Percentiles rank a stretch among this genome's conserved stretches.
These are phyloP conservation scores for Epiblema foenella DNA, from an alignment of 2,888 invertebrate species.

Conservation along the genomic window DNA sequence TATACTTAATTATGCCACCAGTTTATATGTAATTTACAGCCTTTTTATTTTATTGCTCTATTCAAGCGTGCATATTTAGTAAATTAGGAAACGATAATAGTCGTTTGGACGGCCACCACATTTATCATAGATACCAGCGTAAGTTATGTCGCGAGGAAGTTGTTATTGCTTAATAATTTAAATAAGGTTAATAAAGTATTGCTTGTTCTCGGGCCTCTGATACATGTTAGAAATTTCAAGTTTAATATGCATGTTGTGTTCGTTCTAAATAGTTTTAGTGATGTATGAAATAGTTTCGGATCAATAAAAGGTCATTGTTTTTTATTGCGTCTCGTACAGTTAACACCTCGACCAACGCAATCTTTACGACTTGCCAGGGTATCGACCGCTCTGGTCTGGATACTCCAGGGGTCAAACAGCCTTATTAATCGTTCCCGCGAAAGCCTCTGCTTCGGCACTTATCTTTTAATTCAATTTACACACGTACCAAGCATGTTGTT, in stretches of 20 bases:
- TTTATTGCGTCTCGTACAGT: slow-evolving; percentile 54
- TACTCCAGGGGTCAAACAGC: slow-evolving; percentile 62
- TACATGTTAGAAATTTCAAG: slow-evolving; percentile 52
- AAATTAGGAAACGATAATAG: slow-evolving; percentile 63
- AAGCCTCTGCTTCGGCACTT: slow-evolving; percentile 66
- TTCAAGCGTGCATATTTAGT: slow-evolving; percentile 67
- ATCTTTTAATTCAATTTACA: slow-evolving; percentile 81
- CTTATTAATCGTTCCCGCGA: slow-evolving; percentile 67
- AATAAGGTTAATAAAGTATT: slow-evolving; percentile 74
- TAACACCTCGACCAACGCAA: slow-evolving; percentile 59
- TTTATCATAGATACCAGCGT: slow-evolving; percentile 70
- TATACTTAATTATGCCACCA: slow-evolving; percentile 70
- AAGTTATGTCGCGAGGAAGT: slow-evolving; percentile 65
- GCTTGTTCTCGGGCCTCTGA: slow-evolving; percentile 53
- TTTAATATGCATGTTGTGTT: slow-evolving; percentile 58
- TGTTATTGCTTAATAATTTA: slow-evolving; percentile 74
- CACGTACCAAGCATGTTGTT: slow-evolving; percentile 66
- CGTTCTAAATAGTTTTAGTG: slow-evolving; percentile 52
- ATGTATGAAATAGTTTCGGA: slow-evolving; percentile 39
- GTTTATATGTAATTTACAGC: slow-evolving; percentile 69
- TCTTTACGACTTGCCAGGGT: slow-evolving; percentile 57
- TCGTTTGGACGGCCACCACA: slow-evolving; percentile 48
- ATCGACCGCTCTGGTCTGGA: slow-evolving; percentile 55
- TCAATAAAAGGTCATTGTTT: slow-evolving; percentile 47
- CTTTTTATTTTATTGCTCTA: slow-evolving; percentile 69